Conservation (phyloP, 1,140 invertebrate species). For the Drosophila arizonae region DNA sequence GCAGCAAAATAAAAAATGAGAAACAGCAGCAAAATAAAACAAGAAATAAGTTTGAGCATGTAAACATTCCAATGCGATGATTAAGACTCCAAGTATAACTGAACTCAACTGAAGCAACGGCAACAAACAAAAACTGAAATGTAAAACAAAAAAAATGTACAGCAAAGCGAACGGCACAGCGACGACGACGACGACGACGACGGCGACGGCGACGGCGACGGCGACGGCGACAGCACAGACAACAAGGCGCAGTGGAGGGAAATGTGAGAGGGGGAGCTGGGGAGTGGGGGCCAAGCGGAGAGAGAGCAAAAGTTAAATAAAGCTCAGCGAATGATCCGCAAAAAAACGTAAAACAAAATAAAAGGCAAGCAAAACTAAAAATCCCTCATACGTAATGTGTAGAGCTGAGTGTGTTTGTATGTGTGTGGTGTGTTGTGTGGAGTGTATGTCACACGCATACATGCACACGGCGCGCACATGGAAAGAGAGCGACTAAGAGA, state of each 20-base stretch:
- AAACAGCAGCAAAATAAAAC: slow-evolving; percentile 53
- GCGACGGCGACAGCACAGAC: slow-evolving; percentile 9
- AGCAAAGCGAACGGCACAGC: slow-evolving; percentile 52
- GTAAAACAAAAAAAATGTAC: slow-evolving; percentile 60
- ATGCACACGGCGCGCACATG: slow-evolving; percentile 15
- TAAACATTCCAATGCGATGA: slow-evolving; percentile 82
- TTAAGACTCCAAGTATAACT: slow-evolving; percentile 82
- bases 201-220: background rate
- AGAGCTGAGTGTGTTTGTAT: slow-evolving; percentile 14
- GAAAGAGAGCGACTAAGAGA: slow-evolving; percentile 30
- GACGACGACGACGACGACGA: background rate
- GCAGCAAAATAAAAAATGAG: slow-evolving; percentile 46
- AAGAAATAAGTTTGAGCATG: slow-evolving; percentile 63
- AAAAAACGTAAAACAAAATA: slow-evolving; percentile 48
- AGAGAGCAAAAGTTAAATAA: slow-evolving; percentile 81
- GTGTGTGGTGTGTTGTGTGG: too few relatives aligned
- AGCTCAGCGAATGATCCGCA: slow-evolving; percentile 78
- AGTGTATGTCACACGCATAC: slow-evolving; percentile 14
- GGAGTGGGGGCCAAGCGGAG: slow-evolving; percentile 46
- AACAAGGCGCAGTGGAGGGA: slow-evolving; percentile 12
- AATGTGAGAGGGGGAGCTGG: background rate
- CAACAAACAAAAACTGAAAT: slow-evolving; percentile 64
- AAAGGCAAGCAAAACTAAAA: slow-evolving; percentile 64
- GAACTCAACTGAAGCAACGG: slow-evolving; percentile 60
- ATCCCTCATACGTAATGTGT: slow-evolving; percentile 75